Conservation (phyloP, 2,797 vertebrate species). For the Rhinogobio ventralis region DNA sequence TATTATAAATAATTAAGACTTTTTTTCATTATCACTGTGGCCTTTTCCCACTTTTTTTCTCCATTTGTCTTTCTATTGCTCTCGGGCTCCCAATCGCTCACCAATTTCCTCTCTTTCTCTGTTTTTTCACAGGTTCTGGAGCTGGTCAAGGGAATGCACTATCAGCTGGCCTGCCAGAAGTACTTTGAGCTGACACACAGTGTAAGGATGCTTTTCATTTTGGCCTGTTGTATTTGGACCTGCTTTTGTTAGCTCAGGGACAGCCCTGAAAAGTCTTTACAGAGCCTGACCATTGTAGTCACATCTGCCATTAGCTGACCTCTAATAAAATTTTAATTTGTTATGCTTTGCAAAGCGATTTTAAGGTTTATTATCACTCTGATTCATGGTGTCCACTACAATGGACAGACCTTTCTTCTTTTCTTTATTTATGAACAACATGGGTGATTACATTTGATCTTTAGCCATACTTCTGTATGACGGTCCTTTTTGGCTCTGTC, state of each 20-base stretch:
- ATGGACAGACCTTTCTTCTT: background rate
- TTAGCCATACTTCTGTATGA: slow-evolving; percentile 4
- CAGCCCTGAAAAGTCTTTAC: slow-evolving; percentile 54
- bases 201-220: slow-evolving; percentile 82
- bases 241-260: slow-evolving; percentile 56
- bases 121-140: slow-evolving; percentile 87
- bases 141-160: slow-evolving; percentile 97
- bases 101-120: background rate
- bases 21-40: background rate
- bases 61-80: slow-evolving; percentile 19
- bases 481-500: background rate
- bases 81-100: background rate
- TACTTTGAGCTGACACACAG: slow-evolving; percentile 96
- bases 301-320: slow-evolving; percentile 70
- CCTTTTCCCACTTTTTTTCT: background rate
- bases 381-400: background rate
- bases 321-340: slow-evolving; percentile 66
- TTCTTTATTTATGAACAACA: background rate
- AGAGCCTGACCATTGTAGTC: slow-evolving; percentile 63
- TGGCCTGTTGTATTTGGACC: slow-evolving; percentile 52
- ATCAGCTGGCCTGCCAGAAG: slow-evolving; percentile 97
- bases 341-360: slow-evolving; percentile 68
- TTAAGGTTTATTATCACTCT: slow-evolving; percentile 58
- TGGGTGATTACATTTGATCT: background rate
- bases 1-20: background rate